Conservation (phyloP, 2,113 vertebrate species). For the Hemiscyllium ocellatum region DNA sequence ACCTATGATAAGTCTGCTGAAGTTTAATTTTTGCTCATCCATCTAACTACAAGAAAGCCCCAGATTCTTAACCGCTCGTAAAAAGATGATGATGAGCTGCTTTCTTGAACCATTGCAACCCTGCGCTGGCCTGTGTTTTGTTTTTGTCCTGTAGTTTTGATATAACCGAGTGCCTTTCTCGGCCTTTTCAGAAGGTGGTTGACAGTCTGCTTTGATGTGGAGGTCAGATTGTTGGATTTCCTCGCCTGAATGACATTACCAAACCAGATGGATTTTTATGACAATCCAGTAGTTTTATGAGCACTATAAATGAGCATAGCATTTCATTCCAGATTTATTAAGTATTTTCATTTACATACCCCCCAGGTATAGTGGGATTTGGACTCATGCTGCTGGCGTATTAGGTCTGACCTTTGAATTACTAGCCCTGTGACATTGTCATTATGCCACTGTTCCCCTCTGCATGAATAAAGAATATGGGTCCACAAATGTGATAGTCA, state of each 20-base stretch:
- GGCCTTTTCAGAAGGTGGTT: no score
- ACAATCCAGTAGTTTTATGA: not conserved
- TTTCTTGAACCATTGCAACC: not conserved
- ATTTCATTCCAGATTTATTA: not conserved
- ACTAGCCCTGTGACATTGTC: not conserved
- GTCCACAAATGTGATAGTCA: not conserved
- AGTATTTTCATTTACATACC: not conserved
- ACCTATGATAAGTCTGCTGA: no score
- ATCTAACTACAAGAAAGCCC: no score
- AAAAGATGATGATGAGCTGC: not conserved
- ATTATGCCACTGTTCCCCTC: not conserved
- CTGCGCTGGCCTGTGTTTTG: not conserved
- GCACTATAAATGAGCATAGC: not conserved
- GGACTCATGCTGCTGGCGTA: not conserved
- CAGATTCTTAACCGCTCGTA: not conserved
- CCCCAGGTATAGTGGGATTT: not conserved
- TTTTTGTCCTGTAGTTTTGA: not conserved
- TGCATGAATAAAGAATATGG: not conserved
- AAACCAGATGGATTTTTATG: not conserved
- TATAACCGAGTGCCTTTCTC: not conserved
- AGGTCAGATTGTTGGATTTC: not conserved
- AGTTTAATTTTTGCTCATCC: no score
- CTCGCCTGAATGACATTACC: not conserved
- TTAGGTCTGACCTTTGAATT: not conserved
- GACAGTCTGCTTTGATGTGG: not conserved